phyloP scores from a whole-genome alignment of 2,888 invertebrate species.

The Drymonia ruficornis region DNA sequence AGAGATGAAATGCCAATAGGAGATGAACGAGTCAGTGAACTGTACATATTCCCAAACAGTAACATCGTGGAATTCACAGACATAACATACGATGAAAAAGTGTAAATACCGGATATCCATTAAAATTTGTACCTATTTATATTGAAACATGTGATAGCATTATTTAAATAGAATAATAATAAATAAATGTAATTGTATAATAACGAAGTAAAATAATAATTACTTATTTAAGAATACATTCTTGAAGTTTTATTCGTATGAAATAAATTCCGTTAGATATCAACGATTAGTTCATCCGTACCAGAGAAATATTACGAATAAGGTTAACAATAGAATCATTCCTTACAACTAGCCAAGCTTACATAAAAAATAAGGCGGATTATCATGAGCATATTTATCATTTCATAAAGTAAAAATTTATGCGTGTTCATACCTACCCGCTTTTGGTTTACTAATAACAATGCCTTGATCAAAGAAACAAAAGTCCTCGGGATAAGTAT shows the following conservation, averaged over 20 bases:
- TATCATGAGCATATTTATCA: too few species aligned
- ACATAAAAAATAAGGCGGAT: too few species aligned
- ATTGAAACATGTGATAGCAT: constrained; percentile 44
- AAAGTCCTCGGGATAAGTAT: too few species aligned
- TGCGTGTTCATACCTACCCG: too few species aligned
- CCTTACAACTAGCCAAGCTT: too few species aligned
- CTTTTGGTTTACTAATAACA: too few species aligned
- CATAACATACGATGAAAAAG: constrained; percentile 74
- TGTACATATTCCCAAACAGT: constrained; percentile 79
- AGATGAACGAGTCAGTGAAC: constrained; percentile 73
- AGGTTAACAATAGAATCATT: too few species aligned
- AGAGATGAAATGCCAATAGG: constrained; percentile 59
- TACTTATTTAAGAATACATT: constrained; percentile 15
- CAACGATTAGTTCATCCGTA: too few species aligned
- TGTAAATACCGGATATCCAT: constrained; percentile 51
- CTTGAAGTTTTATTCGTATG: not conserved
- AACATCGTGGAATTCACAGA: constrained; percentile 78
- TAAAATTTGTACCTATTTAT: constrained; percentile 29
- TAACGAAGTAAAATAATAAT: constrained; percentile 22
- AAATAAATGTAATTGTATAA: constrained; percentile 26
- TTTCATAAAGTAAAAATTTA: too few species aligned
- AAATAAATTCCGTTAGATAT: too few species aligned
- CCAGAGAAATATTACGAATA: too few species aligned
- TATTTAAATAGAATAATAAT: constrained; percentile 11
- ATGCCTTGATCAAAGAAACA: too few species aligned